A percentile compares a stretch with the other conserved stretches of the same genome.
phyloP scores from a whole-genome alignment of 1,140 invertebrate genomes.

The Drosophila quadrilineata region DNA sequence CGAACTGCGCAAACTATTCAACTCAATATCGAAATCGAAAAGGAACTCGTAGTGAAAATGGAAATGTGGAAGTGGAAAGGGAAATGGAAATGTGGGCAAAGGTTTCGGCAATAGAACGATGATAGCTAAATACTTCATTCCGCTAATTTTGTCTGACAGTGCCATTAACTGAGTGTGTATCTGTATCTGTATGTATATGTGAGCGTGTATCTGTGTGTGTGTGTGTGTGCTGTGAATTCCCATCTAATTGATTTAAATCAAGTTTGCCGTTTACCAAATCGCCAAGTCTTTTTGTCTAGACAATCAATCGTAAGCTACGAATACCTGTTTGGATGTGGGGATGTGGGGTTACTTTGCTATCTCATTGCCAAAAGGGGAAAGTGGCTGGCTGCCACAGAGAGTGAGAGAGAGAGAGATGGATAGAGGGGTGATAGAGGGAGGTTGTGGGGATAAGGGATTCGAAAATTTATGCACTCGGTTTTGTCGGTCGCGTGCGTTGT shows the following conservation, averaged over 20 bases:
- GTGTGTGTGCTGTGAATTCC: background rate
- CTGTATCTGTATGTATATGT: background rate
- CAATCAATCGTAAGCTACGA: too few species aligned
- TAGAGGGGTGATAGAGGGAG: too few species aligned
- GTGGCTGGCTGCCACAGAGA: too few species aligned
- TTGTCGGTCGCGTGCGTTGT: constrained; percentile 60
- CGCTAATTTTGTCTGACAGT: constrained; percentile 69
- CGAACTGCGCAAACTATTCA: constrained; percentile 8
- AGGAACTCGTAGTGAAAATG: constrained; percentile 15
- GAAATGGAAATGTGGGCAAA: constrained; percentile 21
- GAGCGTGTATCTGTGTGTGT: background rate
- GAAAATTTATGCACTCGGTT: constrained; percentile 62
- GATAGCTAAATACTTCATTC: constrained; percentile 66
- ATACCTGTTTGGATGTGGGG: too few species aligned
- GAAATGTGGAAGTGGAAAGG: background rate
- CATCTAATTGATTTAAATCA: constrained; percentile 77
- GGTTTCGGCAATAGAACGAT: constrained; percentile 35
- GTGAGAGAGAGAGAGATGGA: too few species aligned
- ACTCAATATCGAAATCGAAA: constrained; percentile 22
- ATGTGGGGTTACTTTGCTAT: too few species aligned
- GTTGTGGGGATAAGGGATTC: too few species aligned
- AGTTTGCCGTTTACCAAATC: constrained; percentile 55
- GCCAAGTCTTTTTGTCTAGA: constrained; percentile 59
- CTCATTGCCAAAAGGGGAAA: too few species aligned
- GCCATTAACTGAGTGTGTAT: constrained; percentile 35